Percentiles rank a stretch among this genome's conserved stretches.
These are phyloP conservation scores for Caretta caretta DNA, from an alignment of 2,113 vertebrate species.

Conservation along the genomic window DNA sequence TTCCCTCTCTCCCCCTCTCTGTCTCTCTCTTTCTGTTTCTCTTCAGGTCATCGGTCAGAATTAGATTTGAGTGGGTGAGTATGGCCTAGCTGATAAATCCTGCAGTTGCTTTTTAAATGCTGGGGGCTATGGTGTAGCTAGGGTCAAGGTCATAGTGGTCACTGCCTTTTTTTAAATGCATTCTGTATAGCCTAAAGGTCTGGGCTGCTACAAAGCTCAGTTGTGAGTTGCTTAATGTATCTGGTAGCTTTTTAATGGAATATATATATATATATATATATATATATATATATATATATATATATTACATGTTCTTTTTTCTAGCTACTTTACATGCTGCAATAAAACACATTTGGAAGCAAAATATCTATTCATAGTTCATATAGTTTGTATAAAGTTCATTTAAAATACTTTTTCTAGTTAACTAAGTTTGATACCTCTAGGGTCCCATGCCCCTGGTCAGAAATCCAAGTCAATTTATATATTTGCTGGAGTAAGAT, in stretches of 20 bases:
- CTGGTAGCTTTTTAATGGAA: neutral
- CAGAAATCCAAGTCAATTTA: conserved; percentile 12
- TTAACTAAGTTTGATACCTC: conserved; percentile 47
- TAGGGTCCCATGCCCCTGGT: neutral
- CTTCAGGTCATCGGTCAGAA: conserved; percentile 64
- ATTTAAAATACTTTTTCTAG: neutral
- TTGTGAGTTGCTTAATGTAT: conserved; percentile 21
- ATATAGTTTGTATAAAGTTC: neutral
- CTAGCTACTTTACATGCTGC: neutral
- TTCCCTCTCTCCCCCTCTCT: neutral
- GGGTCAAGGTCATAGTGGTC: conserved; percentile 61
- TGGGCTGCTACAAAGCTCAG: conserved; percentile 1
- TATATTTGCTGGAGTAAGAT: conserved; percentile 45
- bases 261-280: neutral
- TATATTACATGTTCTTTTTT: neutral
- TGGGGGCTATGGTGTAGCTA: conserved; percentile 51
- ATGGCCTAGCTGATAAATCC: conserved; percentile 67
- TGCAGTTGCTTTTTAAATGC: conserved; percentile 30
- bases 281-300: too few relatives aligned
- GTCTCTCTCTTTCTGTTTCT: neutral
- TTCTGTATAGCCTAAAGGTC: conserved; percentile 33
- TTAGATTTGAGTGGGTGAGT: conserved; percentile 48
- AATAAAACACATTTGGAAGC: neutral
- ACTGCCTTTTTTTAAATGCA: conserved; percentile 47
- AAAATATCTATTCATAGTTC: neutral